Evolutionary conservation across 2,113 vertebrate genomes (phyloP), one percentile per base, ranked within the genome.

Genomic region (Bos javanicus): DNA sequence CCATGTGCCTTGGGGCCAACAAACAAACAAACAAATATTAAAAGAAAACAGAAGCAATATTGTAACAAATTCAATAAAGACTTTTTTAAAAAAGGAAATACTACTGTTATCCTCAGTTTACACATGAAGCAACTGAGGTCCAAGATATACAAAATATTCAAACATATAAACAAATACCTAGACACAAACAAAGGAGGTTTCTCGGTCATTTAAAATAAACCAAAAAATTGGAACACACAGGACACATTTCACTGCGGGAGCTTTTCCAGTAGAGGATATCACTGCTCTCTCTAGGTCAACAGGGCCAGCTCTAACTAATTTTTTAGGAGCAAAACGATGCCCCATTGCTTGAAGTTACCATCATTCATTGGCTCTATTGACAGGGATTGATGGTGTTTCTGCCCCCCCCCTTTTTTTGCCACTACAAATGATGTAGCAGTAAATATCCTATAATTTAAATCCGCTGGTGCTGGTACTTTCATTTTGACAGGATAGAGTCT

Each of bases 401-500:
- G 30, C 6, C 36, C 26, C 48, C 71, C 64, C 39, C 39, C 39
- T 1, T 57, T 87, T 80, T 33, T 39, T 60, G 43, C 16, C 57
- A 52, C 39, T 52, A 86, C 43, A 74, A 30, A 86, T 13, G 25
- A 59, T 60, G 36, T 13, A 50, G 48, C 33, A 88, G 59, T 86
- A 83, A 91, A 78, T 86, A 76, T 80, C 50, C 7, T 59, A 83
- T 48, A 90, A 83, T 86, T 91, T 83, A 97, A 91, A 94, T 82
- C 93, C 46, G 90, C 81, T 48, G 46, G 33, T 30, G 56, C 46
- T 21, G 36, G 26, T 59, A 21, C 23, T 87, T 83, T 87, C 46
- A 33, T 93, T 92, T 86, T 43, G 85, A 6, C 30, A 36, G 36
- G 21, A 30, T 14, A 57, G 62, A 36, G 16, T 67, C 78, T 17